Evolutionary conservation across 2,797 vertebrate genomes (phyloP).

Genomic region (Betta splendens): DNA sequence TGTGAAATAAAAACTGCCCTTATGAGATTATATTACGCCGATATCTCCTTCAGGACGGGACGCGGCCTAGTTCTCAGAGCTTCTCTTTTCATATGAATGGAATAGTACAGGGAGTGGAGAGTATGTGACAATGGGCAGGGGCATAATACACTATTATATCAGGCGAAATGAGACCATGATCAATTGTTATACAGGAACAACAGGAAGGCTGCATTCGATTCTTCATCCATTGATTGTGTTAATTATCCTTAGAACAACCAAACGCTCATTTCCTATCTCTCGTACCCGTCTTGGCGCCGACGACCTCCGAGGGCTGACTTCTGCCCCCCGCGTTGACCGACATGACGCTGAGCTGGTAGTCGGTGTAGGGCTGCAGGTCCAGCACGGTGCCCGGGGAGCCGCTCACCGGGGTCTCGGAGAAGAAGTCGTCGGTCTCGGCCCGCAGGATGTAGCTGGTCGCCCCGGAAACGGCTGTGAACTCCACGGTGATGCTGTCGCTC

Average conservation of each 20-base stretch:
- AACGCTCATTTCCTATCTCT: constrained; percentile 16
- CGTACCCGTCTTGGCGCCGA: constrained; percentile 86
- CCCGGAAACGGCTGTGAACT: constrained; percentile 84
- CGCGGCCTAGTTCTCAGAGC: constrained; percentile 82
- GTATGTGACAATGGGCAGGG: constrained; percentile 61
- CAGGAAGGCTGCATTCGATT: constrained; percentile 39
- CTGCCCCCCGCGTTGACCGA: constrained; percentile 85
- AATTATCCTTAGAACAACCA: constrained; percentile 25
- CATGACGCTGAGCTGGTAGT: constrained; percentile 87
- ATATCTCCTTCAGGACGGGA: constrained; percentile 53
- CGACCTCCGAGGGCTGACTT: constrained; percentile 86
- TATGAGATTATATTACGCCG: constrained; percentile 65
- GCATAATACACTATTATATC: constrained; percentile 62
- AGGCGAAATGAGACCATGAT: constrained; percentile 49
- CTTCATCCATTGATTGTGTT: constrained; percentile 26
- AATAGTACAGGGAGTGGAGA: constrained; percentile 39
- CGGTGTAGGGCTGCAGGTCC: constrained; percentile 83
- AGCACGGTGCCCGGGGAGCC: constrained; percentile 84
- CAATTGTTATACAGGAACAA: constrained; percentile 65
- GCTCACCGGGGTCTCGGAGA: constrained; percentile 81
- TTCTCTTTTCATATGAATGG: constrained; percentile 73
- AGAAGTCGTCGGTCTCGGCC: constrained; percentile 75
- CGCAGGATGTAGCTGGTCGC: constrained; percentile 88
- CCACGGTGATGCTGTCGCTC: constrained; percentile 91
- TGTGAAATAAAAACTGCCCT: constrained; percentile 43